Evolutionary conservation across 2,888 invertebrate genomes (phyloP).

Genomic region (Antheraea assamensis): DNA sequence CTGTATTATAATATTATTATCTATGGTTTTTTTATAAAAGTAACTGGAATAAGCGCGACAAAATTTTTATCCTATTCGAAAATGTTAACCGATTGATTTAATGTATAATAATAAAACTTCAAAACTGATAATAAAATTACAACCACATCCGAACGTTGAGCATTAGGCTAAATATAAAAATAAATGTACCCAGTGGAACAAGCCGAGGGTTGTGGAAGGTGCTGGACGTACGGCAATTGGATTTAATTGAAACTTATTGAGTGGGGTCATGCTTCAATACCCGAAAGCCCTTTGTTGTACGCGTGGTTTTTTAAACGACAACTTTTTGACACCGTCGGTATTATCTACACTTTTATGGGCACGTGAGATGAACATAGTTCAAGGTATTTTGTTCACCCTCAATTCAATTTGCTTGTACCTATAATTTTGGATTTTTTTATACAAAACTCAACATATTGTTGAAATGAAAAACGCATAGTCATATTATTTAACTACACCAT

Average conservation of each 20-base stretch:
- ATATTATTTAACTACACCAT: too few relatives aligned
- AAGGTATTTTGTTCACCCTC: not conserved
- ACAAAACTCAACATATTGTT: too few relatives aligned
- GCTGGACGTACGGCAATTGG: conserved; percentile 70
- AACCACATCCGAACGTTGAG: not conserved
- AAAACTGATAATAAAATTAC: not conserved
- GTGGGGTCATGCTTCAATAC: conserved; percentile 35
- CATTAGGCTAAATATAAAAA: conserved; percentile 9
- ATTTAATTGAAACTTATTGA: conserved; percentile 73
- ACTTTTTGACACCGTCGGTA: not conserved
- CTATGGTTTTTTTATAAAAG: too few relatives aligned
- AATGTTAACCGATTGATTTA: too few relatives aligned
- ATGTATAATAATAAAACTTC: not conserved
- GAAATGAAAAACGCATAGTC: too few relatives aligned
- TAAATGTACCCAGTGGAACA: conserved; percentile 48
- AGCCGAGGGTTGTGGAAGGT: conserved; percentile 71
- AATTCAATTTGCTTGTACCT: too few relatives aligned
- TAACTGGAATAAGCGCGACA: too few relatives aligned
- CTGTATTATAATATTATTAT: too few relatives aligned
- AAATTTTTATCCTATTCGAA: too few relatives aligned
- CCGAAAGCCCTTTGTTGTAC: conserved; percentile 33
- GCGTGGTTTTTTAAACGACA: conserved; percentile 14
- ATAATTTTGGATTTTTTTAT: too few relatives aligned
- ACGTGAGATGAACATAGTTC: not conserved
- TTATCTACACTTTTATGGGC: not conserved